phyloP scores from a whole-genome alignment of 2,797 vertebrate species.

The Muscicapa striata region DNA sequence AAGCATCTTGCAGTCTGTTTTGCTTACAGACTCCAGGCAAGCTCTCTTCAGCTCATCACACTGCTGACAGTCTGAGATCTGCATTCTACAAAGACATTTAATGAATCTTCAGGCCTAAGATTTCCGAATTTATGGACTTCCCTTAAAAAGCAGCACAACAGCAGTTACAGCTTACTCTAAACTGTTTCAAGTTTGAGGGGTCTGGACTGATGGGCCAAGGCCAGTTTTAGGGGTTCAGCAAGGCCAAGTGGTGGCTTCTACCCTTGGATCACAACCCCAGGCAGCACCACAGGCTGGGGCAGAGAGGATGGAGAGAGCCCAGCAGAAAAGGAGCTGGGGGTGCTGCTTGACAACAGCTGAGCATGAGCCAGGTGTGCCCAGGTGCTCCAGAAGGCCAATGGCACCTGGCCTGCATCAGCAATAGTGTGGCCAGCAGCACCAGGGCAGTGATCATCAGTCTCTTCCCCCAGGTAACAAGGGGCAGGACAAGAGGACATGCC shows the following conservation, averaged over 20 bases:
- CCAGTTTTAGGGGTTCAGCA: neutral
- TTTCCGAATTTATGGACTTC: neutral
- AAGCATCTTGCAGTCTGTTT: neutral
- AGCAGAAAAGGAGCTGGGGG: neutral
- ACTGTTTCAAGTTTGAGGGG: neutral
- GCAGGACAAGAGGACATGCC: neutral
- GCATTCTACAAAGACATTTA: neutral
- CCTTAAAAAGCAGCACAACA: neutral
- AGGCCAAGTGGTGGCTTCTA: accelerated
- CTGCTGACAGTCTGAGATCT: neutral
- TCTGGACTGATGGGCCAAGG: neutral
- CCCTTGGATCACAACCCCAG: neutral
- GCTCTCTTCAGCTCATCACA: neutral
- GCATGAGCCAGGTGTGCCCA: neutral
- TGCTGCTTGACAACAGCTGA: neutral
- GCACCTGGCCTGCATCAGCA: neutral
- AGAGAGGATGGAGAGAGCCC: neutral
- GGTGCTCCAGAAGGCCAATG: neutral
- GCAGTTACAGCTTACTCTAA: neutral
- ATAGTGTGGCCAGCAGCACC: neutral
- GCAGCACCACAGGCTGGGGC: neutral
- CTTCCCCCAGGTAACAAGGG: neutral
- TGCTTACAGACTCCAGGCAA: neutral
- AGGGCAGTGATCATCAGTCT: neutral
- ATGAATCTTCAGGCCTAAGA: neutral